Percentiles rank a stretch among this genome's conserved stretches.
Conservation (phyloP, 2,113 vertebrate species). For the Bos indicus region DNA sequence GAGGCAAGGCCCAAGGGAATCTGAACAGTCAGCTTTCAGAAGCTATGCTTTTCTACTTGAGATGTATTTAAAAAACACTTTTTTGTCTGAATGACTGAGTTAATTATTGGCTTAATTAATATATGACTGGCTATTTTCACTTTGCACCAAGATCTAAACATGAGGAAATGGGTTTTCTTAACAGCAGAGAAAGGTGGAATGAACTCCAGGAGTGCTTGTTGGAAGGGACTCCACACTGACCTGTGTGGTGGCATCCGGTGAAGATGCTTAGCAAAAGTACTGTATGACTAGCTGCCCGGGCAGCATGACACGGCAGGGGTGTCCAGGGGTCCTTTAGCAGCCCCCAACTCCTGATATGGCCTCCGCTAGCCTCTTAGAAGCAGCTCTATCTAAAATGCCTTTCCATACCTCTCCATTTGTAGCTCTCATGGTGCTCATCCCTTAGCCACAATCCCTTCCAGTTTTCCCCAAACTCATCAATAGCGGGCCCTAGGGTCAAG, state of each 20-base stretch:
- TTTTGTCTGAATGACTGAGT: background rate
- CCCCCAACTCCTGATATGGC: background rate
- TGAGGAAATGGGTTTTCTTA: background rate
- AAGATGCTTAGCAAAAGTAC: background rate
- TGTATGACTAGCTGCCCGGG: too few relatives aligned
- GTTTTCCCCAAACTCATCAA: background rate
- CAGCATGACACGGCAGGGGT: accelerated
- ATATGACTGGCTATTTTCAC: background rate
- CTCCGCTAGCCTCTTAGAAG: background rate
- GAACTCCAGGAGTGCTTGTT: background rate
- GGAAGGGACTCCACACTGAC: background rate
- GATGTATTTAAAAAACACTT: background rate
- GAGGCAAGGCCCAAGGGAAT: background rate
- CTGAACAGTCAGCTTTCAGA: background rate
- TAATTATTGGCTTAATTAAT: background rate
- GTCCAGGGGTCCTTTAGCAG: accelerated
- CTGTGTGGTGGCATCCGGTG: background rate
- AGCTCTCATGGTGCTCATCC: accelerated
- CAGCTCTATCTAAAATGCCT: background rate
- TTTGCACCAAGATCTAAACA: background rate
- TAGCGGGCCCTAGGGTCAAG: background rate
- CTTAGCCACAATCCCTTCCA: background rate
- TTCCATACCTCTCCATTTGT: background rate
- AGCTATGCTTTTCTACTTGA: background rate
- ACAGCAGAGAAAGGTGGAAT: background rate